These are phyloP conservation scores for Brachionichthys hirsutus DNA, from an alignment of 2,113 vertebrate genomes.

Conservation along the genomic window DNA sequence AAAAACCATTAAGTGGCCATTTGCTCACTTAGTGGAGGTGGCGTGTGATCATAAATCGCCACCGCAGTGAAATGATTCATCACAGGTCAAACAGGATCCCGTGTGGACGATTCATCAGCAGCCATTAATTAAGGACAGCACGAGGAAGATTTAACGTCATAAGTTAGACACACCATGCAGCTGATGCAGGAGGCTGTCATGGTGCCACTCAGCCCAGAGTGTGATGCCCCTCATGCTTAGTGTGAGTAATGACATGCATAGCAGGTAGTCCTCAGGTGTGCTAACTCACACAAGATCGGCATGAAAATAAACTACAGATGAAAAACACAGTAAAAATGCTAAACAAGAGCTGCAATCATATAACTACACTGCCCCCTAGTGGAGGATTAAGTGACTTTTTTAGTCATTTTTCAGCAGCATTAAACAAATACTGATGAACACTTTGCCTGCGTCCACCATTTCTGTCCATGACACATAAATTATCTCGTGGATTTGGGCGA, in stretches of 20 bases:
- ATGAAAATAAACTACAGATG: conserved; percentile 11
- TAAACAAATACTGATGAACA: no score
- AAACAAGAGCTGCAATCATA: not conserved
- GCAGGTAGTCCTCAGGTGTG: not conserved
- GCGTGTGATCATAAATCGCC: conserved; percentile 52
- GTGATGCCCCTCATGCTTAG: not conserved
- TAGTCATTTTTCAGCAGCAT: no score
- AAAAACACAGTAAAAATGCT: not conserved
- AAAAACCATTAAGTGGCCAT: conserved; percentile 54
- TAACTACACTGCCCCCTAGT: conserved; percentile 39
- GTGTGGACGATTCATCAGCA: conserved; percentile 42
- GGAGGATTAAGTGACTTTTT: not conserved
- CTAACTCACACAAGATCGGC: not conserved
- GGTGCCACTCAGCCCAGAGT: not conserved
- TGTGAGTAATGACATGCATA: not conserved
- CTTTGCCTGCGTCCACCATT: no score
- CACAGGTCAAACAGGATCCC: conserved; percentile 33
- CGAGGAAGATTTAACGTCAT: conserved; percentile 18
- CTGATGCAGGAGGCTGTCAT: conserved; percentile 7
- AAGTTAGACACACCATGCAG: not conserved
- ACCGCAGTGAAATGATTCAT: conserved; percentile 46
- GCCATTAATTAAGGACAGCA: conserved; percentile 25
- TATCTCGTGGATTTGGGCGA: no score
- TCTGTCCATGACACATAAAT: no score
- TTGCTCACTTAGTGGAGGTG: conserved; percentile 57